These are phyloP conservation scores for Pegoplata infirma DNA, from an alignment of 2,888 invertebrate species.

Conservation along the genomic window DNA sequence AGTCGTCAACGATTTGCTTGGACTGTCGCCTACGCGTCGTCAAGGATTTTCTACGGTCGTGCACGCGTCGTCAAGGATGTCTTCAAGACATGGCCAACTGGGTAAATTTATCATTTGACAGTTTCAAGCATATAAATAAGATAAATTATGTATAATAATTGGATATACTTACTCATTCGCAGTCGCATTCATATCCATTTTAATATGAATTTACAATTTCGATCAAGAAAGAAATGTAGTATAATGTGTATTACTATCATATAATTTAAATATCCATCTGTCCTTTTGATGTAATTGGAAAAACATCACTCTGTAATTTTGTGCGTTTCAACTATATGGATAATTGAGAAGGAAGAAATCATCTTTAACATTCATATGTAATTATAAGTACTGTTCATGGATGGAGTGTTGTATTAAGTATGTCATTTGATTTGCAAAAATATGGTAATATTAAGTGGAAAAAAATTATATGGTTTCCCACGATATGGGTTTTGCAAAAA, in stretches of 20 bases:
- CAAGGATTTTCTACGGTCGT: too few relatives aligned
- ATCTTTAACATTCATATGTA: not conserved
- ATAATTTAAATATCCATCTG: slow-evolving; percentile 5
- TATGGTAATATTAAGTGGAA: too few relatives aligned
- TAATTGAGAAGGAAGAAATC: slow-evolving; percentile 20
- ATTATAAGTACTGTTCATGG: not conserved
- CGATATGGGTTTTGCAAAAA: too few relatives aligned
- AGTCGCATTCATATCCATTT: not conserved
- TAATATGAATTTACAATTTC: not conserved
- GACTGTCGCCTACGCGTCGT: too few relatives aligned
- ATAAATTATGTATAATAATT: slow-evolving; percentile 36
- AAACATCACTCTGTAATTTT: slow-evolving; percentile 13
- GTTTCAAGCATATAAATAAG: slow-evolving; percentile 7
- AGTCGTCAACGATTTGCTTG: too few relatives aligned
- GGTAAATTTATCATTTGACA: slow-evolving; percentile 1
- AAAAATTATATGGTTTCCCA: too few relatives aligned
- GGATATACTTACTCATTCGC: too few relatives aligned
- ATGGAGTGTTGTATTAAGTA: not conserved
- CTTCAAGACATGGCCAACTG: too few relatives aligned
- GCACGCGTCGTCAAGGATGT: too few relatives aligned
- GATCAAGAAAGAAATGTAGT: not conserved
- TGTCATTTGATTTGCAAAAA: not conserved
- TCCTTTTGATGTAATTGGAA: slow-evolving; percentile 5
- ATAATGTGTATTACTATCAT: slow-evolving; percentile 7
- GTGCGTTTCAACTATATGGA: slow-evolving; percentile 3